Evolutionary conservation across 2,113 vertebrate species (phyloP), one percentile per base, ranked within the genome.

Genomic region (Addax nasomaculatus): DNA sequence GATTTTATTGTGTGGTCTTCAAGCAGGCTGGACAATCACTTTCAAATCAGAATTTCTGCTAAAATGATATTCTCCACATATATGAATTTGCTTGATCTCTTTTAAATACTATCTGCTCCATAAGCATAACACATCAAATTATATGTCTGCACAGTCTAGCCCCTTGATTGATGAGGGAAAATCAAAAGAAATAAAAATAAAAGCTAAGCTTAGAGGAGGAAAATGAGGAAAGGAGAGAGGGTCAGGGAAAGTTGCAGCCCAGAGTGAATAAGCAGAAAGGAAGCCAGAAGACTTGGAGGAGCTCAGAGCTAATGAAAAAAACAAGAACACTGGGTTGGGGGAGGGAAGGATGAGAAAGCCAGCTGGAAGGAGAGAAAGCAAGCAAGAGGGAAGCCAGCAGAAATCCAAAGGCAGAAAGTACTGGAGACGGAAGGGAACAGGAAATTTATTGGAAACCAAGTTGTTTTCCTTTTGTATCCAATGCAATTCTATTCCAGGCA

Each of bases 371-470:
- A 43, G 60, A 95, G 95, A 93, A 78, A 92, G 95, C 79, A 95
- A 96, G 60, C 43, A 94, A 96, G 57, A 93, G 70, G 53, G 96
- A 88, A 97, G 97, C 97, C 96, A 97, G 93, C 85, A 95, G 95
- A 96, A 97, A 95, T 94, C 94, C 95, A 97, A 96, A 73, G 96
- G 97, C 97, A 98, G 96, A 98, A 96, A 97, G 97, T 86, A 96
- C 87, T 90, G 87, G 87, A 93, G 95, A 98, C 96, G 92, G 97
- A 96, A 98, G 67, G 85, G 90, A 98, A 97, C 96, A 97, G 98
- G 97, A 98, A 98, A 98, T 98, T 96, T 96, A 97, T 89, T 98
- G 98, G 97, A 98, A 97, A 98, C 94, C 78, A 80, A 95, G 90
- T 96, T 98, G 97, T 98, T 98, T 98, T 97, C 94, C 94, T 97